Evolutionary conservation across 2,888 invertebrate genomes (phyloP).

Genomic region (Cinara cedri): DNA sequence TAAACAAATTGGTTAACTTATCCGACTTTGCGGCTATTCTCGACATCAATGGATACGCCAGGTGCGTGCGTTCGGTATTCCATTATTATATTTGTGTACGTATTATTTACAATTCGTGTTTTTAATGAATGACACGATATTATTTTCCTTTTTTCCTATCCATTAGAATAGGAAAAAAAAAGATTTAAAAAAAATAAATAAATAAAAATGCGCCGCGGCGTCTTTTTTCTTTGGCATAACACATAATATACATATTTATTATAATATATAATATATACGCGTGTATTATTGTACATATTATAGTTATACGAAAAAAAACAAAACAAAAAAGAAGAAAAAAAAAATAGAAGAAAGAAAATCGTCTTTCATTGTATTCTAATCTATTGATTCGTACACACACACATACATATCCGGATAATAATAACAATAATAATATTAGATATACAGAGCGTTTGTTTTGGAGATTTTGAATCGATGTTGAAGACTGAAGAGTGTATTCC

Average conservation of each 20-base stretch:
- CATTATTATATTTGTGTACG: not conserved
- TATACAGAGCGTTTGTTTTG: no score
- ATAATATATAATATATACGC: no score
- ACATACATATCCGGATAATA: not conserved
- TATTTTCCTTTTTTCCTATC: slow-evolving; percentile 2
- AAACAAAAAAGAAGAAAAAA: not conserved
- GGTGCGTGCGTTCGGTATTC: not conserved
- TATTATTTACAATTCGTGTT: not conserved
- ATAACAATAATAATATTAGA: no score
- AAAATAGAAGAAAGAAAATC: slow-evolving; percentile 31
- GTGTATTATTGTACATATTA: no score
- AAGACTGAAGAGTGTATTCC: no score
- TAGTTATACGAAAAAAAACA: not conserved
- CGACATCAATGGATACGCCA: not conserved
- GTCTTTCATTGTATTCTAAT: slow-evolving; percentile 18
- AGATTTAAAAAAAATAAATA: not conserved
- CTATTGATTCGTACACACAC: not conserved
- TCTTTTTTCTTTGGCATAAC: not conserved
- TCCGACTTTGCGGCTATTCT: no score
- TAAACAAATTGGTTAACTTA: no score
- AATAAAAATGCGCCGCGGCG: not conserved
- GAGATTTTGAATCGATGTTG: no score
- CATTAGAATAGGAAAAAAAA: not conserved
- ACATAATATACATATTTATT: no score
- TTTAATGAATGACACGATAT: slow-evolving; percentile 19